Evolutionary conservation across 2,888 invertebrate species (phyloP), one percentile per base, ranked within the genome.

Genomic region (Drosophila diplacantha): DNA sequence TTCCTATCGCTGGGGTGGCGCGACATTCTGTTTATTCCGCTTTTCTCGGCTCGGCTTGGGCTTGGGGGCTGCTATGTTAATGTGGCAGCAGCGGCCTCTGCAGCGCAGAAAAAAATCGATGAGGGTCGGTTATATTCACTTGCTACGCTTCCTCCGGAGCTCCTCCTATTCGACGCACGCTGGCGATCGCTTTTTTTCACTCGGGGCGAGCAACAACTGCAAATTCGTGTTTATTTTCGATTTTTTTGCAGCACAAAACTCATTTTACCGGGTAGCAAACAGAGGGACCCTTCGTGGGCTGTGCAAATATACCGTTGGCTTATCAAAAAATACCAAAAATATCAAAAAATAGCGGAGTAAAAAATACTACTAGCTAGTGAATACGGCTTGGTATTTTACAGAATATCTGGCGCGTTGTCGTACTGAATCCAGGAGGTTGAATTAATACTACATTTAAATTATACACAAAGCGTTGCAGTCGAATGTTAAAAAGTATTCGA

Each of bases 1-100:
- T 98, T 98, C 85, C 96, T 96, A 89, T 97, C 97, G 57, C 92
- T 92, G 73, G 94, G 93, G 75, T 81, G 82, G 60, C 81, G 83
- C 74, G 82, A 83, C 81, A 81, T 81, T 74, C 72, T 77, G 47
- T 67, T 61, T 52, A 38, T 63, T 43, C 20, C 38, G 38, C 39
- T 65, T 39, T 46, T 56, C 29, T 35, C 51, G 20, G 20, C 20
- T 32, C 20, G 47, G 47, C 22, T 50, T 47, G 68, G 59, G 69
- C 68, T 78, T 78, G 64, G 69, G 39, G 73, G 31, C 43, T 39
- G 57, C 37, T 37, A 66, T 59, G 73, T 64, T 80, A 62, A 39
- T 69, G 59, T 74, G 60, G 72, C 72, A 74, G 66, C 69, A 58
- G 71, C 77, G 62, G 44, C 57, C 20, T 34, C 37, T 68, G 70